phyloP scores from a whole-genome alignment of 2,797 vertebrate genomes.

The Lacerta viridis region DNA sequence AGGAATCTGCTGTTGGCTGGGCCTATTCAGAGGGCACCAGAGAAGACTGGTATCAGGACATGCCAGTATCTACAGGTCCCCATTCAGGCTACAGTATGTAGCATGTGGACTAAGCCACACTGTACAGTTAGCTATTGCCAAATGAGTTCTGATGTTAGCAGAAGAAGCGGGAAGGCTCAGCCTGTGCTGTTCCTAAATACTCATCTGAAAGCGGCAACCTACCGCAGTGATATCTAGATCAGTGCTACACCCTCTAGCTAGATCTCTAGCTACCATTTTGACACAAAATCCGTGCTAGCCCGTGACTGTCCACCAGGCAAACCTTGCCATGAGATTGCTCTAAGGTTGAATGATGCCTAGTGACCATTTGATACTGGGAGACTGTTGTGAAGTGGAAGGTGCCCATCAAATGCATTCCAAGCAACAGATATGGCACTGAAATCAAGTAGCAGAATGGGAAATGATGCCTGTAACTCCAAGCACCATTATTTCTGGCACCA shows the following conservation, averaged over 20 bases:
- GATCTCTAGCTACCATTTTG: not conserved
- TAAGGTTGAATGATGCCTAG: not conserved
- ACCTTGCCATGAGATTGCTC: not conserved
- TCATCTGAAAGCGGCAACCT: not conserved
- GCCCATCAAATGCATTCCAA: not conserved
- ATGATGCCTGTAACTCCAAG: not conserved
- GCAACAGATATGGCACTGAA: not conserved
- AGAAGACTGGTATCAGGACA: not conserved
- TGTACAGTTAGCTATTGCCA: not conserved
- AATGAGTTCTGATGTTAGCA: not conserved
- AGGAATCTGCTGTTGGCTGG: not conserved
- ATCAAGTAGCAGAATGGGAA: not conserved
- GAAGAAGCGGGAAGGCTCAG: not conserved
- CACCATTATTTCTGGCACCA: not conserved
- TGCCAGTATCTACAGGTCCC: not conserved
- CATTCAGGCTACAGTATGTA: not conserved
- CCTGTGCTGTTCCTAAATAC: not conserved
- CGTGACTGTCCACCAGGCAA: not conserved
- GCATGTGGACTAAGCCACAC: not conserved
- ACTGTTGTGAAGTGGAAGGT: too few species aligned
- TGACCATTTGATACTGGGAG: not conserved
- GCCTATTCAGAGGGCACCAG: not conserved
- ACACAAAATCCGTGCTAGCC: not conserved
- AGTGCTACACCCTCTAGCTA: not conserved
- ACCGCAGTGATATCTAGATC: not conserved